Evolutionary conservation across 2,797 vertebrate genomes (phyloP).

Genomic region (Rhinatrema bivittatum): DNA sequence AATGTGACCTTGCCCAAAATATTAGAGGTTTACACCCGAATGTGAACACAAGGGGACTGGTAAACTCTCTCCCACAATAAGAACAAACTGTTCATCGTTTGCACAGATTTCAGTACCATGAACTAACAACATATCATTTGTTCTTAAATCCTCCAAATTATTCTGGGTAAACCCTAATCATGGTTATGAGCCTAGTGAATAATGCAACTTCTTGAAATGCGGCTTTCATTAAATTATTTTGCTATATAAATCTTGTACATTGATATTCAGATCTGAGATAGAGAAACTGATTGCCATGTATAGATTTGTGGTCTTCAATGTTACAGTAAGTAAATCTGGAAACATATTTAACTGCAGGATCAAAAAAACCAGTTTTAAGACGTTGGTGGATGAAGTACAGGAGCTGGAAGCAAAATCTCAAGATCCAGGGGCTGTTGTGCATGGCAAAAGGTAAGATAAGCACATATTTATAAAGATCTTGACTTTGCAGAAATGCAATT

Average conservation of each 20-base stretch:
- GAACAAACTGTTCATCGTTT: conserved; percentile 5
- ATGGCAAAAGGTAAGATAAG: conserved; percentile 82
- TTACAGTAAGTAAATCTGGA: too few relatives aligned
- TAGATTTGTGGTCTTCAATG: too few relatives aligned
- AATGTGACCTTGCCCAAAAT: too few relatives aligned
- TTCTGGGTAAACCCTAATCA: too few relatives aligned
- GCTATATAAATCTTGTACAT: conserved; percentile 5
- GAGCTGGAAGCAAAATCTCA: conserved; percentile 91
- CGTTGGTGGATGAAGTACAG: conserved; percentile 94
- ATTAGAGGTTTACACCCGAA: not conserved
- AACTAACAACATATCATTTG: not conserved
- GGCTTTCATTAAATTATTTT: conserved; percentile 1
- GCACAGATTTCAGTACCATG: not conserved
- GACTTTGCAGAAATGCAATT: too few relatives aligned
- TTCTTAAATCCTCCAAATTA: conserved; percentile 2
- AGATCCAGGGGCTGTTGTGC: conserved; percentile 89
- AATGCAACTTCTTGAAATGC: too few relatives aligned
- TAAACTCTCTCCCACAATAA: too few relatives aligned
- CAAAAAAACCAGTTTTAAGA: conserved; percentile 87
- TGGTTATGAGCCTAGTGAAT: too few relatives aligned
- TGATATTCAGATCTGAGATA: not conserved
- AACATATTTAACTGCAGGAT: conserved; percentile 73
- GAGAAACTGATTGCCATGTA: too few relatives aligned
- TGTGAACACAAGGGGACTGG: not conserved
- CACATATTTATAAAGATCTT: not conserved